Evolutionary conservation across 2,888 invertebrate genomes (phyloP).

Genomic region (Plemyria rubiginata): DNA sequence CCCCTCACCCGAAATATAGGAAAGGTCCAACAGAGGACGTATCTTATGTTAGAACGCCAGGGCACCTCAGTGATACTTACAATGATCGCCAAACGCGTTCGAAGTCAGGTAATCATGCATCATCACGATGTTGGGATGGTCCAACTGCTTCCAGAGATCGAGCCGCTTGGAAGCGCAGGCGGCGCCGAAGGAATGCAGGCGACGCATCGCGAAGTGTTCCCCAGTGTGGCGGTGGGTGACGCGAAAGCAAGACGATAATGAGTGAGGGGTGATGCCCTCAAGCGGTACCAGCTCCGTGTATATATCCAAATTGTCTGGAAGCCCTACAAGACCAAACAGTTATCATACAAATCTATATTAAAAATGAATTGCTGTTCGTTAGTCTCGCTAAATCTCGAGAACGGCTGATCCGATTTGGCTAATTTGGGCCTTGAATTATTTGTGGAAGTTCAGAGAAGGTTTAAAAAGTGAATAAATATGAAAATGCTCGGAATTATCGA

Average conservation of each 20-base stretch:
- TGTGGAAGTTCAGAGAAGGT: too few relatives aligned
- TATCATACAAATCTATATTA: background rate
- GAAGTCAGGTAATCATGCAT: constrained; percentile 97
- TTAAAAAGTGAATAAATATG: too few relatives aligned
- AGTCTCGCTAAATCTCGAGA: too few relatives aligned
- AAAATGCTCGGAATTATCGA: too few relatives aligned
- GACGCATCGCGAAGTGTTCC: constrained; percentile 92
- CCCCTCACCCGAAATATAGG: too few relatives aligned
- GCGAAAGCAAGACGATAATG: constrained; percentile 95
- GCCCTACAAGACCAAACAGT: constrained; percentile 75
- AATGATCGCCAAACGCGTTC: constrained; percentile 97
- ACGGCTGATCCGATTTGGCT: too few relatives aligned
- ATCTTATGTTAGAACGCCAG: too few relatives aligned
- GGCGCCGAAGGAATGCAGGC: constrained; percentile 93
- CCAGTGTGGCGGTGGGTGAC: constrained; percentile 95
- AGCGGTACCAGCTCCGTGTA: constrained; percentile 95
- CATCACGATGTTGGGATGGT: constrained; percentile 97
- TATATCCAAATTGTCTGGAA: constrained; percentile 95
- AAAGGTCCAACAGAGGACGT: too few relatives aligned
- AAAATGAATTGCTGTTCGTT: too few relatives aligned
- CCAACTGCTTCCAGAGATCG: constrained; percentile 97
- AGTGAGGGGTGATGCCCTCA: constrained; percentile 88
- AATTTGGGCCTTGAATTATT: too few relatives aligned
- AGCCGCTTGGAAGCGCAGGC: constrained; percentile 93
- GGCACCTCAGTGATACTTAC: constrained; percentile 82